A percentile compares a stretch with the other conserved stretches of the same genome.
Evolutionary conservation across 2,797 vertebrate genomes (phyloP).

Genomic region (Esox masquinongy): DNA sequence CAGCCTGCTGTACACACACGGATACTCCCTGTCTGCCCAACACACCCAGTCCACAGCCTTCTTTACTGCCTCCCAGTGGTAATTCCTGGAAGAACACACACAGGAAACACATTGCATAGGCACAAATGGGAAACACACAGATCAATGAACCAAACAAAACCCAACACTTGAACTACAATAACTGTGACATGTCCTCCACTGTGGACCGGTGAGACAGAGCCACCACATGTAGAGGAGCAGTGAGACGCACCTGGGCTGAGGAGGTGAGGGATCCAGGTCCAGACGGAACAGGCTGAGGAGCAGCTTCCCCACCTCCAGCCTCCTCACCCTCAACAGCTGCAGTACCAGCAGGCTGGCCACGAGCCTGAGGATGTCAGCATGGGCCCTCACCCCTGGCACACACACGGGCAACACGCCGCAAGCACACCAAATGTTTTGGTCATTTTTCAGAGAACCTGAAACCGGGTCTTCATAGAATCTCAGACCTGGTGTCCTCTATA

Average conservation of each 20-base stretch:
- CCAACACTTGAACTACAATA: background rate
- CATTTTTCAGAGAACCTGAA: background rate
- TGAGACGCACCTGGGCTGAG: constrained; percentile 48
- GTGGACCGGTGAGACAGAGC: too few species aligned
- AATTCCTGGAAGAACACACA: constrained; percentile 42
- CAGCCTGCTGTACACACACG: constrained; percentile 78
- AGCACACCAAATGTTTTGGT: background rate
- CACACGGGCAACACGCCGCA: background rate
- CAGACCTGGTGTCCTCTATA: background rate
- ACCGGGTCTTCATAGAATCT: background rate
- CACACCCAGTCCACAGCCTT: constrained; percentile 76
- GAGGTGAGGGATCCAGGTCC: constrained; percentile 59
- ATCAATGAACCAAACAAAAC: background rate
- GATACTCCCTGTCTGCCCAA: constrained; percentile 78
- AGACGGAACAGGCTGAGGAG: constrained; percentile 76
- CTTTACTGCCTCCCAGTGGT: constrained; percentile 65
- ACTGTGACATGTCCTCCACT: too few species aligned
- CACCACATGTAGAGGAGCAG: background rate
- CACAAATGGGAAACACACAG: background rate
- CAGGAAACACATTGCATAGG: background rate
- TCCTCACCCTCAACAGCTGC: constrained; percentile 70
- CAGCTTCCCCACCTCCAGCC: constrained; percentile 62
- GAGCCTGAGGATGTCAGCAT: constrained; percentile 72
- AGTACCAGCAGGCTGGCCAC: constrained; percentile 82
- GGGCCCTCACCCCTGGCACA: constrained; percentile 73